phyloP scores from a whole-genome alignment of 2,797 vertebrate genomes.

The Enteromius fasciolatus region DNA sequence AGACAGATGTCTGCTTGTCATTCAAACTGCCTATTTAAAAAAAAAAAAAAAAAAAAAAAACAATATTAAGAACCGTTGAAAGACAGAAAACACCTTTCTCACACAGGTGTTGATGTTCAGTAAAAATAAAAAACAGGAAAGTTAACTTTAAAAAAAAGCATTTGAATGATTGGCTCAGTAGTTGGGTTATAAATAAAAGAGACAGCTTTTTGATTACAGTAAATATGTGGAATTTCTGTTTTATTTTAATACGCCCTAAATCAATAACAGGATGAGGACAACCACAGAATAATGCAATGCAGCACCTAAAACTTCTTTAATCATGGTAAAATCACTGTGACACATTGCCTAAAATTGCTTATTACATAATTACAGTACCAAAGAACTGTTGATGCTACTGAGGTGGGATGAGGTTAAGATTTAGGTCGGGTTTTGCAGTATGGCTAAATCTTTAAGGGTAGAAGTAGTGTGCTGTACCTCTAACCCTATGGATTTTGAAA shows the following conservation, averaged over 20 bases:
- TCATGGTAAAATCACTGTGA: neutral
- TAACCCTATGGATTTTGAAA: neutral
- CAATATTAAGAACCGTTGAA: neutral
- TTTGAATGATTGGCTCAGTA: neutral
- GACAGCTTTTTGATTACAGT: neutral
- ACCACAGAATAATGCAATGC: neutral
- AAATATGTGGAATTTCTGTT: neutral
- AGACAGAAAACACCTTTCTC: neutral
- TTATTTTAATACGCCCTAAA: neutral
- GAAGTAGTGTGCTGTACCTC: neutral
- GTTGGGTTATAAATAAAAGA: neutral
- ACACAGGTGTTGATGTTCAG: neutral
- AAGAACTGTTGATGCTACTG: neutral
- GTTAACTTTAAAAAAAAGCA: neutral
- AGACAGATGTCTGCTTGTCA: neutral
- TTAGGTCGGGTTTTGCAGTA: neutral
- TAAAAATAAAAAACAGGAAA: neutral
- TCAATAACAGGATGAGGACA: neutral
- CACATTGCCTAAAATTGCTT: neutral
- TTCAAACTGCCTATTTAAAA: neutral
- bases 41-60: neutral
- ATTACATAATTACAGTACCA: neutral
- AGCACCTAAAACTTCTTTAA: neutral
- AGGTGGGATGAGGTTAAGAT: neutral
- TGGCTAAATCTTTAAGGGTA: too few relatives aligned